A percentile compares a stretch with the other conserved stretches of the same genome.
phyloP scores from a whole-genome alignment of 2,888 invertebrate genomes.

The Diarsia rubi region DNA sequence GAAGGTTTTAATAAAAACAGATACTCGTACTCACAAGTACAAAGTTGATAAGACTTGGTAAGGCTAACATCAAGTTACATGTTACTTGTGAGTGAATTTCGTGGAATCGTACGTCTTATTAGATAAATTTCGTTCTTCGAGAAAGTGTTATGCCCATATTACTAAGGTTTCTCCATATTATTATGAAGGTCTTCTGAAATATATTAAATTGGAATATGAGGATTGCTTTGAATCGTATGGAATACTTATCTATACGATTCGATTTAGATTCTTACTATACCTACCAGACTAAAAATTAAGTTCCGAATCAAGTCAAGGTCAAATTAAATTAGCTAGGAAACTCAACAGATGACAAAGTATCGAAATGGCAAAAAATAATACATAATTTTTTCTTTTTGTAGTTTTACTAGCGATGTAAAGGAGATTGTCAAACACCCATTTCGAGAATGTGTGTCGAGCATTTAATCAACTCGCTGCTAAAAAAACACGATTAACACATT shows the following conservation, averaged over 20 bases:
- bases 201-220: conserved; percentile 4
- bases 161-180: neutral
- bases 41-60: conserved; percentile 1
- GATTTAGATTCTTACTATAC: neutral
- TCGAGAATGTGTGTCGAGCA: no score
- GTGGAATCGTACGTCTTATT: conserved; percentile 14
- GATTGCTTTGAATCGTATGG: neutral
- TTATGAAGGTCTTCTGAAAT: neutral
- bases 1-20: conserved; percentile 6
- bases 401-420: neutral
- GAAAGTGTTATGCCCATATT: conserved; percentile 10
- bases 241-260: neutral
- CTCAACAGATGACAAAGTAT: neutral
- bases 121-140: conserved; percentile 4
- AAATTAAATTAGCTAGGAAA: neutral
- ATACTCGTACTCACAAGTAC: neutral
- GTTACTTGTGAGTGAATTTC: conserved; percentile 2
- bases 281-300: neutral
- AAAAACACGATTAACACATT: neutral
- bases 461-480: neutral
- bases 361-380: neutral
- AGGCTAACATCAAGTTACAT: conserved; percentile 11
- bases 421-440: neutral
- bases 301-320: neutral
- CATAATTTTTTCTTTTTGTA: neutral